These are phyloP conservation scores for Erythrolamprus reginae DNA, from an alignment of 2,113 vertebrate genomes.

Conservation along the genomic window DNA sequence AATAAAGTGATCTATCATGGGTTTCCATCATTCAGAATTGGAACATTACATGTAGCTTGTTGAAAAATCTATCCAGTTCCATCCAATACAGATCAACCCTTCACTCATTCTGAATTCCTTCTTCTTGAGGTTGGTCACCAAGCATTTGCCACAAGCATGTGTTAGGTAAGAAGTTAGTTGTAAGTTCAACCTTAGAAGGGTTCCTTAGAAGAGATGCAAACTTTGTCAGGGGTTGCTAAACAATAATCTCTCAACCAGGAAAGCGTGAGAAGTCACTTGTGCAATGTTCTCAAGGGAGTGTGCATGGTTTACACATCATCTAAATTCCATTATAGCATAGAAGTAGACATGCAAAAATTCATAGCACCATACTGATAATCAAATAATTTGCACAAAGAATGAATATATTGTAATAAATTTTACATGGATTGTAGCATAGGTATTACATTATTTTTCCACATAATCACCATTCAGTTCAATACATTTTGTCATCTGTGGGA, in stretches of 20 bases:
- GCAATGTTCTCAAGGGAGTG: not conserved
- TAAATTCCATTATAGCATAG: no score
- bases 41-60: not conserved
- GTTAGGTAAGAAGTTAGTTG: not conserved
- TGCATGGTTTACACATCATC: not conserved
- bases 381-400: not conserved
- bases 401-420: no score
- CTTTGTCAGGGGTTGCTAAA: not conserved
- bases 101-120: not conserved
- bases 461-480: no score
- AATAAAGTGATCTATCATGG: not conserved
- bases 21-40: not conserved
- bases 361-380: not conserved
- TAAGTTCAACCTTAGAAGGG: not conserved
- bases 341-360: no score
- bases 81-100: not conserved
- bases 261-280: not conserved
- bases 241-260: not conserved
- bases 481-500: no score
- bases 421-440: no score
- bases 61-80: not conserved
- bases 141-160: not conserved
- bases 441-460: no score
- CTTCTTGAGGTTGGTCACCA: not conserved
- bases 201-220: not conserved